Evolutionary conservation across 2,888 invertebrate species (phyloP).

Genomic region (Heliconius ismenius): DNA sequence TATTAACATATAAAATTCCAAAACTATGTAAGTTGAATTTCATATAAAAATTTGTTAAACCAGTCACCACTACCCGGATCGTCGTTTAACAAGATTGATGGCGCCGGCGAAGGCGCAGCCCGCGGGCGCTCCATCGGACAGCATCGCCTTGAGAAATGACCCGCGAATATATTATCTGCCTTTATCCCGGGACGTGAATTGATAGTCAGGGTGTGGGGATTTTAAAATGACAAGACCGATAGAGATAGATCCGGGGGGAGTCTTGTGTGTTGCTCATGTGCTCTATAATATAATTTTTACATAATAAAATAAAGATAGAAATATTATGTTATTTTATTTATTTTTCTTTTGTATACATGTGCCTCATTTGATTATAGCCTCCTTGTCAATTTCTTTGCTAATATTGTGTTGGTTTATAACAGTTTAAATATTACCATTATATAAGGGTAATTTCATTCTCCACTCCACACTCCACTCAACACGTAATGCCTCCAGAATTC

Average conservation of each 20-base stretch:
- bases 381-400: too few relatives aligned
- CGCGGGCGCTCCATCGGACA: slow-evolving; percentile 30
- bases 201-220: slow-evolving; percentile 20
- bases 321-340: too few relatives aligned
- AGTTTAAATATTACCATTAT: too few relatives aligned
- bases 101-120: not conserved
- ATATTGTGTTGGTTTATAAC: too few relatives aligned
- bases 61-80: not conserved
- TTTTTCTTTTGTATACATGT: too few relatives aligned
- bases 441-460: too few relatives aligned
- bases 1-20: not conserved
- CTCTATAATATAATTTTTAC: too few relatives aligned
- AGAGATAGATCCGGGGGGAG: not conserved
- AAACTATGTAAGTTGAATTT: not conserved
- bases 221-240: slow-evolving; percentile 20
- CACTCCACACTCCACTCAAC: too few relatives aligned
- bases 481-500: too few relatives aligned
- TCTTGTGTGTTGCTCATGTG: too few relatives aligned
- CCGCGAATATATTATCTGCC: slow-evolving; percentile 34
- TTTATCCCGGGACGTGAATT: slow-evolving; percentile 28
- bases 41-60: slow-evolving; percentile 16
- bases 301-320: too few relatives aligned
- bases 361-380: too few relatives aligned
- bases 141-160: slow-evolving; percentile 35
- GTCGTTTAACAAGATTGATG: slow-evolving; percentile 27